phyloP scores from a whole-genome alignment of 2,888 invertebrate species.

The Drosophila robusta region DNA sequence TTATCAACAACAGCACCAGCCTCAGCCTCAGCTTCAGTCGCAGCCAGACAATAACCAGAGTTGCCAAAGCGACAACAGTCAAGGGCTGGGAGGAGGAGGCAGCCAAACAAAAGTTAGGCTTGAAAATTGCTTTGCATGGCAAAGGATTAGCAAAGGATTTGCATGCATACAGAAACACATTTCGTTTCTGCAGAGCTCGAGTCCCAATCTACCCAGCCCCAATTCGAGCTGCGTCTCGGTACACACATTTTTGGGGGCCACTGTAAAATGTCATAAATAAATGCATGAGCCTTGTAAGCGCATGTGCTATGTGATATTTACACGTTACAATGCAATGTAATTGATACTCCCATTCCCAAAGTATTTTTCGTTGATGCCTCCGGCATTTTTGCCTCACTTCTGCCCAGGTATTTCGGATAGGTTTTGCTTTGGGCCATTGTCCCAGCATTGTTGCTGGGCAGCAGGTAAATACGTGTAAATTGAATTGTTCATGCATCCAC shows the following conservation, averaged over 20 bases:
- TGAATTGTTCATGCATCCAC: conserved; percentile 28
- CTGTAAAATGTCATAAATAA: conserved; percentile 69
- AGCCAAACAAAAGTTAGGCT: conserved; percentile 56
- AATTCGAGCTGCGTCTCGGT: conserved; percentile 1
- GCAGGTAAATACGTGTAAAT: conserved; percentile 35
- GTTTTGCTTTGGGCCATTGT: conserved; percentile 11
- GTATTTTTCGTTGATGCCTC: conserved; percentile 3
- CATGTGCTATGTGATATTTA: conserved; percentile 46
- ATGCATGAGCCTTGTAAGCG: conserved; percentile 66
- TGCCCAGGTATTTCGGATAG: not conserved
- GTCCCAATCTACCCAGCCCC: conserved; percentile 9
- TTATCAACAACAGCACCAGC: conserved; percentile 72
- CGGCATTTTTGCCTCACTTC: conserved; percentile 29
- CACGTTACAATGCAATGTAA: conserved; percentile 66
- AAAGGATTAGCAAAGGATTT: conserved; percentile 72
- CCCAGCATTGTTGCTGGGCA: conserved; percentile 7
- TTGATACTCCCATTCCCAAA: conserved; percentile 64
- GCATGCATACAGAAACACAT: conserved; percentile 52
- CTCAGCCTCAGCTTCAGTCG: conserved; percentile 16
- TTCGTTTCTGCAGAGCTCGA: not conserved
- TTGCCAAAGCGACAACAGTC: conserved; percentile 47
- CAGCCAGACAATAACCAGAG: conserved; percentile 46
- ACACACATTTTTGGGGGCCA: conserved; percentile 13
- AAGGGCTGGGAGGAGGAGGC: conserved; percentile 3
- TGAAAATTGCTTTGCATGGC: conserved; percentile 74